Evolutionary conservation across 2,888 invertebrate species (phyloP).

Genomic region (Tromatobia lineatoria): DNA sequence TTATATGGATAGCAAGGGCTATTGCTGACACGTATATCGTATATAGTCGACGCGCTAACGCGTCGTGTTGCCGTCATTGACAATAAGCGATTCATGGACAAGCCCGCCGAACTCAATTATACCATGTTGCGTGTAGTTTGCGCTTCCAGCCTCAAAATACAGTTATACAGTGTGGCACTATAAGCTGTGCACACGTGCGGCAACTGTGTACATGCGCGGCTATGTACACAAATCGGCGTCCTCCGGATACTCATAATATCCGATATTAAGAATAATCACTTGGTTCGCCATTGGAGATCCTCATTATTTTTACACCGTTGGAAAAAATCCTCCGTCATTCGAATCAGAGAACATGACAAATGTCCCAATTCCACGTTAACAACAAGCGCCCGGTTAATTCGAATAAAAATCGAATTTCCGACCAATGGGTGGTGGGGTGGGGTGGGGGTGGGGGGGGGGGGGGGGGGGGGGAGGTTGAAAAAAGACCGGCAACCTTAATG

Average conservation of each 20-base stretch:
- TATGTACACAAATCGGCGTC: constrained; percentile 4
- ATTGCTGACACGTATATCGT: constrained; percentile 15
- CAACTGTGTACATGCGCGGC: constrained; percentile 26
- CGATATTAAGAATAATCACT: constrained; percentile 41
- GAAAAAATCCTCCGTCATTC: not conserved
- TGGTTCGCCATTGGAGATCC: not conserved
- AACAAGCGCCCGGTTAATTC: not conserved
- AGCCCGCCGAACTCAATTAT: constrained; percentile 45
- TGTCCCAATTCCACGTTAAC: constrained; percentile 10
- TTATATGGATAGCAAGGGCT: constrained; percentile 23
- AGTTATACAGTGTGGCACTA: constrained; percentile 50
- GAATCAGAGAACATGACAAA: not conserved
- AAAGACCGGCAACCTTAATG: not conserved
- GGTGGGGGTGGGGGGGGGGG: too few species aligned
- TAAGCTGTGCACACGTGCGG: constrained; percentile 53
- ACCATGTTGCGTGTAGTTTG: constrained; percentile 26
- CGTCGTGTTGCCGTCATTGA: constrained; percentile 44
- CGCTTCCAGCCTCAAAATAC: constrained; percentile 25
- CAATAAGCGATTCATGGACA: constrained; percentile 41
- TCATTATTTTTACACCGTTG: not conserved
- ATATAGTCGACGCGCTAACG: constrained; percentile 3
- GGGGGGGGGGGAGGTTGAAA: too few species aligned
- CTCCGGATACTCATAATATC: constrained; percentile 23
- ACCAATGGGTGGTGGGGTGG: not conserved
- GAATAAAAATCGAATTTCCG: not conserved